Base-by-base conservation (phyloP, 2,113 vertebrate species). In the Myotis brandtii region DNA sequence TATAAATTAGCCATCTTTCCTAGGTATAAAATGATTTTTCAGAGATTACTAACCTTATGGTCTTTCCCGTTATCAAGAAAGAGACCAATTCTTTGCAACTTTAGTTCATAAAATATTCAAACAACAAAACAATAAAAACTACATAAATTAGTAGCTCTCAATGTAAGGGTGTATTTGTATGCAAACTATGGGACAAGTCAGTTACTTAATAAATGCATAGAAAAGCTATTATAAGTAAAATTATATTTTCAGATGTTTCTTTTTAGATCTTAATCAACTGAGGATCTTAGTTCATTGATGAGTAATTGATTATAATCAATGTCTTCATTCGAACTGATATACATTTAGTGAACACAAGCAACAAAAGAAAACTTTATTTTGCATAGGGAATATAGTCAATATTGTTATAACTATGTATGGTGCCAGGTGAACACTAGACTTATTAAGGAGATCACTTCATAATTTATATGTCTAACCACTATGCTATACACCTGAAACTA, bases 141-240 rank as follows among this genome's bases (percentile, higher is more conserved):
- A 89, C 5, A 76, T 30, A 90, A 80, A 81, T 91, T 13, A 86
- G 48, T 12, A 93, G 59, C 62, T 50, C 32, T 64, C 56, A 81
- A 40, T 4, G 5, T n/a, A 43, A 77, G 7, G 27, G 20, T 66
- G 0, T 52, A 88, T 54, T 10, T 69, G 17, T 34, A 80, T 14
- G 37, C 9, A 89, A 20, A 34, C 46, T n/a, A 72, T 59, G 59
- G 56, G 27, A 81, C 81, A 54, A 87, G 34, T 76, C 23, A 90
- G 62, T 77, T 87, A 89, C 50, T 66, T 79, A 93, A 64, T 23
- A 88, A 67, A 12, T 37, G 14, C 16, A 23, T 34, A 89, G 3
- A 6, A 92, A 95, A 90, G 25, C 72, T 81, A 92, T 48, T 70
- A 85, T 72, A 92, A 72, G 46, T 89, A 37, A 92, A 92, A 50